phyloP scores from a whole-genome alignment of 2,797 vertebrate species.

The Phyllotis vaccarum region DNA sequence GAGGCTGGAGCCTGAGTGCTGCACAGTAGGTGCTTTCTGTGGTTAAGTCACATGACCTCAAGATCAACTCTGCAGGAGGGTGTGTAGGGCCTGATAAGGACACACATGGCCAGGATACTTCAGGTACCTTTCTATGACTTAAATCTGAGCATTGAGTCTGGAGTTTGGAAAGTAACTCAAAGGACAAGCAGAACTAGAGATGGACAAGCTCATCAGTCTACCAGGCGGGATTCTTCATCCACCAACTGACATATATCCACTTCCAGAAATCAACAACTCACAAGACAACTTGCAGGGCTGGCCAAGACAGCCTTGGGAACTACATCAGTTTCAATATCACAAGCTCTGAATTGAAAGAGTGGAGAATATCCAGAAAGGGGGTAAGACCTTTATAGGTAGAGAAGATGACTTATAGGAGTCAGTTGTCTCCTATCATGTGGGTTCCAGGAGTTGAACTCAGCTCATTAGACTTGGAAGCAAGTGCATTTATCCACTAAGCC shows the following conservation, averaged over 20 bases:
- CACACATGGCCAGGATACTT: neutral
- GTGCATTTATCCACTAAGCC: neutral
- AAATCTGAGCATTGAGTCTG: neutral
- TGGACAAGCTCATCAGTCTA: rapidly evolving
- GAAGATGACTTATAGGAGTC: neutral
- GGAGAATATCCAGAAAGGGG: neutral
- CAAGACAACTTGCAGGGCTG: neutral
- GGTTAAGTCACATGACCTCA: rapidly evolving
- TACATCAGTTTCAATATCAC: no score
- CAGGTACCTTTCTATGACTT: neutral
- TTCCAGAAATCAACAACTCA: neutral
- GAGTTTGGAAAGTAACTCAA: rapidly evolving
- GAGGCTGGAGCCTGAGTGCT: neutral
- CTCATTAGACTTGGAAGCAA: neutral
- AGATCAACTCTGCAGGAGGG: neutral
- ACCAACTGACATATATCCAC: rapidly evolving
- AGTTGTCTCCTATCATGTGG: neutral
- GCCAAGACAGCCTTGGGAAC: neutral
- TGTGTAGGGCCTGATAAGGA: neutral
- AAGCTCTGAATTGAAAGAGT: neutral
- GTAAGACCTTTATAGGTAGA: neutral
- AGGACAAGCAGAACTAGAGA: neutral
- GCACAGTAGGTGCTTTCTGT: neutral
- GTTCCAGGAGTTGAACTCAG: neutral
- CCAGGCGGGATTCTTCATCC: rapidly evolving